Evolutionary conservation across 2,113 vertebrate genomes (phyloP), one percentile per base, ranked within the genome.

Genomic region (Holacanthus passer): DNA sequence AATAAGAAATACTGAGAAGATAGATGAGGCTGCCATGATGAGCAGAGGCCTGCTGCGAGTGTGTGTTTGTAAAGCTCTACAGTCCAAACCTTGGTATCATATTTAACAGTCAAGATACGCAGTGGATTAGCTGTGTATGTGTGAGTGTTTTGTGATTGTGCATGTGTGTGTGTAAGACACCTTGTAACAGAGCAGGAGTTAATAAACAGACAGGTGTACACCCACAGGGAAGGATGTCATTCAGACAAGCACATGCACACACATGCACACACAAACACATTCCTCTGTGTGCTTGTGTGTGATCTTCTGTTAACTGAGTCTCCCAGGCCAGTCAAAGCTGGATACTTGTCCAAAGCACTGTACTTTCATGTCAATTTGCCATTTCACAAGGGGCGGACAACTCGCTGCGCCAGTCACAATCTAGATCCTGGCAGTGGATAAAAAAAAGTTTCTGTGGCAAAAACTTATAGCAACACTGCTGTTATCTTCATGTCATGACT

Each of bases 1-100:
- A 93, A 90, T 91, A 91, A 91, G 88, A 92, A 90, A 89, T 78
- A 87, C 84, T 68, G 75, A 71, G 64, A 89, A 87, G 88, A 93
- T 87, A 82, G 83, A 93, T 89, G 88, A 92, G 81, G 81, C 77
- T 77, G 86, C 76, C 62, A 64, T 75, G 81, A 84, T 82, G 69
- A 87, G 69, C 24, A 66, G 43, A 71, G 72, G 14, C 63, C 79
- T 72, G 55, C 78, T 80, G 78, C 74, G 45, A 64, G 24, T 64
- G 58, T 52, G 64, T 76, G 29, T 60, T 17, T 41, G 50, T 45
- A 32, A 1, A 48, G 12, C 19, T 48, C 12, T n/a, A 71, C 7
- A 74, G 31, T 74, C 27, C 29, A 66, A 65, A 55, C 22, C 45
- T 73, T 53, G 20, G 68, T 60, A 59, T 71, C 17, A 72, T 82